Conservation (phyloP, 2,888 invertebrate genomes). For the Deroplatys truncata region DNA sequence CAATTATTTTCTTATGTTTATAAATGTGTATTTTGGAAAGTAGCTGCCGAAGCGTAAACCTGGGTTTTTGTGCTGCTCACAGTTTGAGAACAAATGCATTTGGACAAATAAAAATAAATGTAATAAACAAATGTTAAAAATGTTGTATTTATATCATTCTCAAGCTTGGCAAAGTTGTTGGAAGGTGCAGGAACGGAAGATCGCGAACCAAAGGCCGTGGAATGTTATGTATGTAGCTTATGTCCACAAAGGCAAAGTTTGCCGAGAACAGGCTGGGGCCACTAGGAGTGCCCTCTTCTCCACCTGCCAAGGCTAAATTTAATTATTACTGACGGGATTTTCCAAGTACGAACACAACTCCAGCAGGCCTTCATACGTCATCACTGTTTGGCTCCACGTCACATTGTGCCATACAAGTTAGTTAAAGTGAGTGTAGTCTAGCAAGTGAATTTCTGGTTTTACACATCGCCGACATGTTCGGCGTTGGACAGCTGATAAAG, state of each 20-base stretch:
- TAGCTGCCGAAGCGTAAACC: too few species aligned
- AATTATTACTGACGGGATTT: slow-evolving; percentile 5
- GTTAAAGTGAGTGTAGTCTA: background rate
- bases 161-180: too few species aligned
- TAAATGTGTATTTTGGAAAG: too few species aligned
- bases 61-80: too few species aligned
- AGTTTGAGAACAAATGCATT: too few species aligned
- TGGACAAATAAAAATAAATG: too few species aligned
- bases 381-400: background rate
- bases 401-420: background rate
- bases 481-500: background rate
- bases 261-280: too few species aligned
- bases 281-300: background rate
- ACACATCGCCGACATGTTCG: background rate
- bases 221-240: background rate
- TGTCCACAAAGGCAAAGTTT: background rate
- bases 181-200: background rate
- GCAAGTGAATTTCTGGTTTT: too few species aligned
- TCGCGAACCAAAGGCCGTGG: background rate
- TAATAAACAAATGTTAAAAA: too few species aligned
- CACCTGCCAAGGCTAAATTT: background rate
- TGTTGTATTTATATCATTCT: too few species aligned
- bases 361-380: background rate
- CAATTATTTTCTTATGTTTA: too few species aligned
- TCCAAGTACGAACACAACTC: background rate